phyloP scores from a whole-genome alignment of 53 echinoderm and acorn worm genomes.

The Arbacia lixula region DNA sequence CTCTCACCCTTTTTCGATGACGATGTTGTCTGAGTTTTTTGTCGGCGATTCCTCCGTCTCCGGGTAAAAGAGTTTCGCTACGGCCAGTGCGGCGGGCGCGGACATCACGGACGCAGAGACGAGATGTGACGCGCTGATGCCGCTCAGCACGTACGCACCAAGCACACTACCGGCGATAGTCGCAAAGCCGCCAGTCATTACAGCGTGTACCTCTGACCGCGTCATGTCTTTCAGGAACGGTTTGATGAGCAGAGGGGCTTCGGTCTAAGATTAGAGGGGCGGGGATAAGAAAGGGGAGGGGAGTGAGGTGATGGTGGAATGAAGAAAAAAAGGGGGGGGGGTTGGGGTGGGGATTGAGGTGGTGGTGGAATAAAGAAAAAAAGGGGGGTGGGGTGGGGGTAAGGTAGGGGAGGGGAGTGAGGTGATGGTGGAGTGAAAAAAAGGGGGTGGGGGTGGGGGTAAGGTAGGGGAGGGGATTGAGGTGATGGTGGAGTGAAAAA shows the following conservation, averaged over 20 bases:
- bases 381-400: not conserved
- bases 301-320: not conserved
- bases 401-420: not conserved
- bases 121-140: slow-evolving; percentile 96
- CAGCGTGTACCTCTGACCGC: slow-evolving; percentile 88
- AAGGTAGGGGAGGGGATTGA: not conserved
- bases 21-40: slow-evolving; percentile 64
- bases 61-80: slow-evolving; percentile 92
- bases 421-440: not conserved
- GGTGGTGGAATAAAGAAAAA: too few relatives aligned
- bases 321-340: not conserved
- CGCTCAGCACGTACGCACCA: slow-evolving; percentile 94
- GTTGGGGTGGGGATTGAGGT: not conserved
- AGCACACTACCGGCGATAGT: slow-evolving; percentile 92
- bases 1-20: slow-evolving; percentile 72
- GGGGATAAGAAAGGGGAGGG: not conserved
- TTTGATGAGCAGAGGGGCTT: slow-evolving; percentile 84
- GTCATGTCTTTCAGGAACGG: slow-evolving; percentile 88
- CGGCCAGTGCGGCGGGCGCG: slow-evolving; percentile 92
- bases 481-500: not conserved
- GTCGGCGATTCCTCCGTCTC: slow-evolving; percentile 79
- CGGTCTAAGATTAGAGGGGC: slow-evolving; percentile 55
- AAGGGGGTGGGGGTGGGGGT: not conserved
- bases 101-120: slow-evolving; percentile 95
- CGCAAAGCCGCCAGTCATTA: slow-evolving; percentile 96